Evolutionary conservation across 1,140 invertebrate species (phyloP).

Genomic region (Mylabris phalerata): DNA sequence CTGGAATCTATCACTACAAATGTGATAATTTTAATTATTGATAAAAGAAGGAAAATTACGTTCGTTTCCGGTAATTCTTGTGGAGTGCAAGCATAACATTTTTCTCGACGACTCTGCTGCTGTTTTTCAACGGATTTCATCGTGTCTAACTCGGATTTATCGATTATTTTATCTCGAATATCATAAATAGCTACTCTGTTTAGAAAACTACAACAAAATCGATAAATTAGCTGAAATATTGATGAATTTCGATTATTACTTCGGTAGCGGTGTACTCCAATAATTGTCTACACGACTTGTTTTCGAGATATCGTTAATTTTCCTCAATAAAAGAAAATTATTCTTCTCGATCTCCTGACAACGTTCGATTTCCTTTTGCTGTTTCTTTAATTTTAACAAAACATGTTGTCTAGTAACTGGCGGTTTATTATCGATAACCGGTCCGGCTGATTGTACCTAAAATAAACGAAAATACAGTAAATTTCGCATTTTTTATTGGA

Average conservation of each 20-base stretch:
- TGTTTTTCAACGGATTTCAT: slow-evolving; percentile 8
- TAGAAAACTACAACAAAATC: slow-evolving; percentile 35
- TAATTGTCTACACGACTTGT: slow-evolving; percentile 50
- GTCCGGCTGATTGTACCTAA: slow-evolving; percentile 49
- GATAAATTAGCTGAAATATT: no score
- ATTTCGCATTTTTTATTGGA: background rate
- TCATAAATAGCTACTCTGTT: slow-evolving; percentile 41
- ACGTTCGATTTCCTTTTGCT: slow-evolving; percentile 51
- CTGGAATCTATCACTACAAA: slow-evolving; percentile 33
- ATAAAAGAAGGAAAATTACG: background rate
- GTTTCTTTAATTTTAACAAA: slow-evolving; percentile 49
- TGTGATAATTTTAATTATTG: no score
- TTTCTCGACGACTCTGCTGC: slow-evolving; percentile 25
- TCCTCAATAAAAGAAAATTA: slow-evolving; percentile 51
- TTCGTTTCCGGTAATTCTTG: slow-evolving; percentile 14
- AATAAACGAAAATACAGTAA: background rate
- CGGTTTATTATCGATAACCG: slow-evolving; percentile 49
- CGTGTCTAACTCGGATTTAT: no score
- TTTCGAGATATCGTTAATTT: slow-evolving; percentile 47
- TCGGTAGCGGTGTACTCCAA: slow-evolving; percentile 48
- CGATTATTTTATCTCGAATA: background rate
- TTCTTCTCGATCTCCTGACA: slow-evolving; percentile 46
- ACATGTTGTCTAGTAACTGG: slow-evolving; percentile 49
- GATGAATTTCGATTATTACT: slow-evolving; percentile 36
- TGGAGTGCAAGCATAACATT: slow-evolving; percentile 38